These are phyloP conservation scores for Alexandromys fortis DNA, from an alignment of 2,113 vertebrate genomes.

Conservation along the genomic window DNA sequence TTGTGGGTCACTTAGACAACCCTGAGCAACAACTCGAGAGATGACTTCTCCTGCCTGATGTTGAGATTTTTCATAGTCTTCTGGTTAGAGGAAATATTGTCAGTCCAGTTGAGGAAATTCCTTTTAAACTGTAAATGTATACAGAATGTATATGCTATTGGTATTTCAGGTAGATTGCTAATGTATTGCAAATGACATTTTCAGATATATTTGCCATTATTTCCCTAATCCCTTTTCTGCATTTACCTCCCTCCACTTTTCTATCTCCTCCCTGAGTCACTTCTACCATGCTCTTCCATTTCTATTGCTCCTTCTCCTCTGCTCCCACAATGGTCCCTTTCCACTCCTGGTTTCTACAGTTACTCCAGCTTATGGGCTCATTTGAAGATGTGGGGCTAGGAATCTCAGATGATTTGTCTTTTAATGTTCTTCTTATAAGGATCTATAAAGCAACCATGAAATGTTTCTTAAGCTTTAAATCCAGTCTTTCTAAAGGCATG, in stretches of 20 bases:
- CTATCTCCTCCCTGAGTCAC: neutral
- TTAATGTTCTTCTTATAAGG: constrained; percentile 23
- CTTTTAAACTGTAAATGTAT: neutral
- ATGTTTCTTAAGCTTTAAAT: constrained; percentile 25
- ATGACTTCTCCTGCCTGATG: neutral
- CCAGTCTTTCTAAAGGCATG: neutral
- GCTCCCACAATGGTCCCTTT: neutral
- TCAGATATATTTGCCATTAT: neutral
- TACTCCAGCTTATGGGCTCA: neutral
- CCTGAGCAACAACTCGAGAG: neutral
- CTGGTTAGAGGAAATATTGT: neutral
- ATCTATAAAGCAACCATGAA: constrained; percentile 24
- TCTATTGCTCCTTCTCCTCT: neutral
- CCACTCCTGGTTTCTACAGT: neutral
- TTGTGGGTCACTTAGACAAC: neutral
- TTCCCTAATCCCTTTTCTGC: neutral
- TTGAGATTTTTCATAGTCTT: neutral
- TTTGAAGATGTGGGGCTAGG: neutral
- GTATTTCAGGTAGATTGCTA: neutral
- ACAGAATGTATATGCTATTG: neutral
- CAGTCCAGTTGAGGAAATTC: neutral
- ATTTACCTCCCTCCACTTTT: neutral
- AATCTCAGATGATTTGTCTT: neutral
- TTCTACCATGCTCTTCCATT: neutral
- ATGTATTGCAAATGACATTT: neutral